phyloP scores from a whole-genome alignment of 64 coral and sea anemone genomes.

The Actinia tenebrosa region DNA sequence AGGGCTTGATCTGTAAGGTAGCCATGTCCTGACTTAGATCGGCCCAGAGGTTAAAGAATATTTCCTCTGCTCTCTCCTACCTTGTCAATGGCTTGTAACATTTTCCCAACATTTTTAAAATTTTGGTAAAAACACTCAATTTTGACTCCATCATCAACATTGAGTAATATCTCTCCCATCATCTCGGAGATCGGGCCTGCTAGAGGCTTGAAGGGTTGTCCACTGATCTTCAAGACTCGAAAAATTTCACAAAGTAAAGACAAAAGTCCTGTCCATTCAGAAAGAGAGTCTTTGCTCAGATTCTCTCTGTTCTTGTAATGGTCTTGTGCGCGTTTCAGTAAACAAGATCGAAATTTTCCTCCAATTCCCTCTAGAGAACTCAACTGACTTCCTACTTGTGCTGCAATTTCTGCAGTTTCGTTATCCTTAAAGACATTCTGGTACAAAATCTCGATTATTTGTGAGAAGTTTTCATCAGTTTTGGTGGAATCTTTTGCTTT shows the following conservation, averaged over 20 bases:
- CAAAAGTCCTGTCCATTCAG: conserved; percentile 60
- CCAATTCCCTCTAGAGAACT: conserved; percentile 39
- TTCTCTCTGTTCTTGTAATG: conserved; percentile 72
- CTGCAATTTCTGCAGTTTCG: conserved; percentile 47
- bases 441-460: conserved; percentile 45
- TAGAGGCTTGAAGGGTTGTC: conserved; percentile 46
- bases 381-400: conserved; percentile 39
- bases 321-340: conserved; percentile 74
- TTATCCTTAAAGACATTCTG: conserved; percentile 48
- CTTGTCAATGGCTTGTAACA: conserved; percentile 54
- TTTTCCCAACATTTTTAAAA: conserved; percentile 63
- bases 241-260: conserved; percentile 81
- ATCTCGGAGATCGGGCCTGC: conserved; percentile 51
- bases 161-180: conserved; percentile 45
- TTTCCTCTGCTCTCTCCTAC: conserved; percentile 12
- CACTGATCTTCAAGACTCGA: conserved; percentile 50
- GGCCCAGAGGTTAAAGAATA: no score
- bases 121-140: conserved; percentile 75
- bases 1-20: no score
- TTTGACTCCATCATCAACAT: conserved; percentile 37
- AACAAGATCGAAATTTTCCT: conserved; percentile 57
- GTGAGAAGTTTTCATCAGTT: conserved; percentile 36
- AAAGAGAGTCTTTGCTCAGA: conserved; percentile 38
- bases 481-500: conserved; percentile 23
- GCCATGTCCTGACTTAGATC: no score